Base-by-base conservation (phyloP, 2,888 invertebrate genomes). In the Sarcophaga subvicina region DNA sequence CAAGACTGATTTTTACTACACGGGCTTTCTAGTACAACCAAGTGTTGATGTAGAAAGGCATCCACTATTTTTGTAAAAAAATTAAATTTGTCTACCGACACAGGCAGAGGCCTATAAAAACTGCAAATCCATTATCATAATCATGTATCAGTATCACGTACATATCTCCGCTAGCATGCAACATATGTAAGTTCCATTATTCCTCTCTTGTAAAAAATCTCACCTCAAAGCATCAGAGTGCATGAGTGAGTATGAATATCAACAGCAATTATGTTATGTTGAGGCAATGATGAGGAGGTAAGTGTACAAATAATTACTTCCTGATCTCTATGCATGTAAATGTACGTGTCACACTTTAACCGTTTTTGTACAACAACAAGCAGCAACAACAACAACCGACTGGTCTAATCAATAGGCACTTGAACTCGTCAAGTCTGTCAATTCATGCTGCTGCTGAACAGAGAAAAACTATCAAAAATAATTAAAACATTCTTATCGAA, bases 401-500 rank as follows among this genome's bases (percentile, higher is more conserved):
- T 77, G 71, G 63, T 60, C 20, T 25, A 47, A 66, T 27, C 6
- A 17, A 14, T n/a, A 63, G 14, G 2, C 47, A 72, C 6, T 70
- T 54, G 20, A 14, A 12, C 17, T 12, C 27, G 27, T 37, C 37
- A 37, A 37, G 37, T 37, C 37, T 37, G 37, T 37, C 37, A 37
- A 37, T 37, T 37, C 37, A 66, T 25, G 8, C 0, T 14, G 12
- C 17, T 25, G 8, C 2, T 14, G 12, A 22, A 3, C 17, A 72
- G 25, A 67, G 49, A 67, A 25, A 75, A 66, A 64, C 62, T 64
- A 70, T 75, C 25, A 47, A 72, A 71, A 80, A 76, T 80, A 84
- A 79, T 83, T 79, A 83, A 75, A 47, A 60, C 70, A 71, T 76
- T 70, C 37, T 37, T 75, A 37, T 22, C 37, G 54, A 76, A 76